Percentiles rank a stretch among this genome's conserved stretches.
These are phyloP conservation scores for Perdix hodgsoniae DNA, from an alignment of 2,797 vertebrate genomes.

Conservation along the genomic window DNA sequence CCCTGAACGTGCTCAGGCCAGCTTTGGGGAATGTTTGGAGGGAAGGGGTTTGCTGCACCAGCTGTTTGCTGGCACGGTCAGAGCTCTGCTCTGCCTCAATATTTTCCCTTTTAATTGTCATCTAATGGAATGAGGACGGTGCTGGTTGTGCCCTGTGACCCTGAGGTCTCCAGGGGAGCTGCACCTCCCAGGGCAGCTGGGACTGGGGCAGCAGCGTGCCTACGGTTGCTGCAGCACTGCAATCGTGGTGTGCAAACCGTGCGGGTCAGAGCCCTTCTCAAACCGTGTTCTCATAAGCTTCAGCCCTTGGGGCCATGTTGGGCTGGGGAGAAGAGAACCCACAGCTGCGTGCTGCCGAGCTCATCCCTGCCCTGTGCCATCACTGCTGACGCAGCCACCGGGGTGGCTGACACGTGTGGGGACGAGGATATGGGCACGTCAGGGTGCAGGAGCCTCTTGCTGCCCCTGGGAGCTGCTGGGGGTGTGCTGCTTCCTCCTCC, in stretches of 20 bases:
- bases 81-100: background rate
- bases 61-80: background rate
- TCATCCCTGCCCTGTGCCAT: fast-evolving
- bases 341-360: fast-evolving
- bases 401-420: fast-evolving
- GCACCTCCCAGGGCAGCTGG: fast-evolving
- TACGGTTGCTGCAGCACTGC: background rate
- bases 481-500: background rate
- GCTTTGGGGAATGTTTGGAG: background rate
- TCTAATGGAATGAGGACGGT: fast-evolving
- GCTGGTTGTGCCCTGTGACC: background rate
- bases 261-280: background rate
- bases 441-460: background rate
- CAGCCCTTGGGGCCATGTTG: background rate
- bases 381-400: fast-evolving
- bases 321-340: background rate
- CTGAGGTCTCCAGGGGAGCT: background rate
- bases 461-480: background rate
- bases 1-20: fast-evolving
- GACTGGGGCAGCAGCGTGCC: too few species aligned
- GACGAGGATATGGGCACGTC: background rate
- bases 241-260: background rate
- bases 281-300: background rate
- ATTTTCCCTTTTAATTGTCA: background rate
- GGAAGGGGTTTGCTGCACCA: background rate